These are phyloP conservation scores for Lepidocyrtoides sp. DNA, from an alignment of 2,888 invertebrate species.

Conservation along the genomic window DNA sequence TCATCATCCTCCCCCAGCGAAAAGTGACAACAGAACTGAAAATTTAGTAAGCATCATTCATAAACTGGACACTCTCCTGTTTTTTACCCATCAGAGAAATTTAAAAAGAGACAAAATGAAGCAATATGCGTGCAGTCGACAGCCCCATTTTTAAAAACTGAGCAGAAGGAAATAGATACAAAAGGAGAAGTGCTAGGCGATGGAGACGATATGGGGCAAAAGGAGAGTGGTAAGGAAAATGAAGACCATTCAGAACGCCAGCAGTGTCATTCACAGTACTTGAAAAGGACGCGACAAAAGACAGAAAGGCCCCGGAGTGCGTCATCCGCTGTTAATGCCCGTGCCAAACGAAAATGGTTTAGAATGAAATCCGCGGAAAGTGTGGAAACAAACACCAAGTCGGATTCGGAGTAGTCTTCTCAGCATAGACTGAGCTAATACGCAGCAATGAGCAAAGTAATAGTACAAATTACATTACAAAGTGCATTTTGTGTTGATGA, in stretches of 20 bases:
- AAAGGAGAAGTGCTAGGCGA: background rate
- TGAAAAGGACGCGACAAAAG: background rate
- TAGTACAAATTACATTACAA: background rate
- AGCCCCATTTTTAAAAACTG: background rate
- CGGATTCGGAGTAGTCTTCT: constrained; percentile 46
- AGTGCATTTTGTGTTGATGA: background rate
- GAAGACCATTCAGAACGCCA: no score
- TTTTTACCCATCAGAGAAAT: constrained; percentile 57
- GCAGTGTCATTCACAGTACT: no score
- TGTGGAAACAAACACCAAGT: background rate
- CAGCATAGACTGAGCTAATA: no score
- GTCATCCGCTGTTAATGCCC: no score
- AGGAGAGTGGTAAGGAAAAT: no score
- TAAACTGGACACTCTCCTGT: constrained; percentile 82
- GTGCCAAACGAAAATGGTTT: constrained; percentile 8
- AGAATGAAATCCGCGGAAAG: background rate
- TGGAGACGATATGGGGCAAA: no score
- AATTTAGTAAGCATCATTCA: constrained; percentile 82
- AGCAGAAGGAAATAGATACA: background rate
- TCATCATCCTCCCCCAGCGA: constrained; percentile 3
- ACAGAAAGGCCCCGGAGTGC: constrained; percentile 29
- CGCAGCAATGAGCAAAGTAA: no score
- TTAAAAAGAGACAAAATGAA: constrained; percentile 32
- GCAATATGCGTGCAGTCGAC: background rate
- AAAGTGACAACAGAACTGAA: constrained; percentile 79